Conservation (phyloP, 2,888 invertebrate genomes). For the Anodontia alba region DNA sequence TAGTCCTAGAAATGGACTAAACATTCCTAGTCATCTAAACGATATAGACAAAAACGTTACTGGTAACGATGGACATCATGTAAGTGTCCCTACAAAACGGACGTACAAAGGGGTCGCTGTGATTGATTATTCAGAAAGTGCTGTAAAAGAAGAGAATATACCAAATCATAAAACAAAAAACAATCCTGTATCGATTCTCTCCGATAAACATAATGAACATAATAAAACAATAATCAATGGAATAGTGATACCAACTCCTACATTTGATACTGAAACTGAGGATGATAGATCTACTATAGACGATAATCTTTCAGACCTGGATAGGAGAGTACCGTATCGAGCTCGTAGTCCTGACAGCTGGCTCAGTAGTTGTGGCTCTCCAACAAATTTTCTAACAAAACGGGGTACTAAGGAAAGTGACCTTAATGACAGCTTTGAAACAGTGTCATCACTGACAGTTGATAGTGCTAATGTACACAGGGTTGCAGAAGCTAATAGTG, state of each 20-base stretch:
- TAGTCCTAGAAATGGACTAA: constrained; percentile 1
- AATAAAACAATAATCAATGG: constrained; percentile 7
- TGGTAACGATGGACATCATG: background rate
- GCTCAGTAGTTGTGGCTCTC: constrained; percentile 52
- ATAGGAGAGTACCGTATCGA: constrained; percentile 27
- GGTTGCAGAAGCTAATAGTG: background rate
- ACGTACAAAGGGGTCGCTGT: constrained; percentile 29
- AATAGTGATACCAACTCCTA: constrained; percentile 26
- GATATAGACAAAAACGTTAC: background rate
- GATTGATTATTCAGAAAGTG: constrained; percentile 16
- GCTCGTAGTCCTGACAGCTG: constrained; percentile 58
- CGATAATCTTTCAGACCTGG: constrained; percentile 51
- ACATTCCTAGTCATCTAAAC: background rate
- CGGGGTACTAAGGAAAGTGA: background rate
- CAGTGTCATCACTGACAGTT: background rate
- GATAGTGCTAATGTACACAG: background rate
- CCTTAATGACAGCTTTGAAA: constrained; percentile 46
- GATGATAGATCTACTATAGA: constrained; percentile 48
- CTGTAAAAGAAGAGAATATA: background rate
- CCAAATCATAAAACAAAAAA: no score
- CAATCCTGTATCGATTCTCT: background rate
- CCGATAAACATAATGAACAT: constrained; percentile 8
- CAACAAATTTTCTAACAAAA: constrained; percentile 31
- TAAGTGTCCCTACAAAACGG: background rate
- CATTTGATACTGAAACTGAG: constrained; percentile 15